These are phyloP conservation scores for Crypturellus tataupa DNA, from an alignment of 2,797 vertebrate genomes.

Conservation along the genomic window DNA sequence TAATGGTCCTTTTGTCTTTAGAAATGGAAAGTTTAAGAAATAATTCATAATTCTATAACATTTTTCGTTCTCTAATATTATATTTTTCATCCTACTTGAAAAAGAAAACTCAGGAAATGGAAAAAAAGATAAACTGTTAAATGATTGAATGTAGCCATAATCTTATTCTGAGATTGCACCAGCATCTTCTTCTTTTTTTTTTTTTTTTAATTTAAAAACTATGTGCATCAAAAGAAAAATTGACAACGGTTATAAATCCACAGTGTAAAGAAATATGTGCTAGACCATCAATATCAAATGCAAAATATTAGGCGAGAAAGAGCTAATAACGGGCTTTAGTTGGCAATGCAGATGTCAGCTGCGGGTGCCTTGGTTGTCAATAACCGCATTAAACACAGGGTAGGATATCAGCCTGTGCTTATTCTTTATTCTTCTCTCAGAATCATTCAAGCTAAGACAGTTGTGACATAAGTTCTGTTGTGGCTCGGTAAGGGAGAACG, in stretches of 20 bases:
- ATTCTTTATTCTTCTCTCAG: constrained; percentile 47
- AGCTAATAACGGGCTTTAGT: constrained; percentile 56
- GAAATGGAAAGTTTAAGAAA: neutral
- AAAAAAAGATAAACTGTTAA: neutral
- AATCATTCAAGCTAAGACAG: constrained; percentile 66
- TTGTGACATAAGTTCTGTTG: constrained; percentile 56
- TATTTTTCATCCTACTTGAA: neutral
- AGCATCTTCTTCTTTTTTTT: neutral
- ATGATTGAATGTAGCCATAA: neutral
- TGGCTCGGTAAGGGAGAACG: constrained; percentile 54
- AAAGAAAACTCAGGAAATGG: neutral
- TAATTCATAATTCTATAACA: neutral
- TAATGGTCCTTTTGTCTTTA: neutral
- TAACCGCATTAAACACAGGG: constrained; percentile 56
- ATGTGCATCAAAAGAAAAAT: neutral
- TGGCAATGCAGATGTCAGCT: constrained; percentile 76
- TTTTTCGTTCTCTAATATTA: neutral
- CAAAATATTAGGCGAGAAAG: neutral
- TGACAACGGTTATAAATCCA: neutral
- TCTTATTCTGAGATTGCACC: neutral
- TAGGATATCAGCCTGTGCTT: constrained; percentile 60
- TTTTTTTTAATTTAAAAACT: constrained; percentile 1
- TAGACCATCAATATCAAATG: constrained; percentile 14
- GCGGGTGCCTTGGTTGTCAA: constrained; percentile 64
- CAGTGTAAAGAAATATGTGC: neutral